Base-by-base conservation (phyloP, 2,113 vertebrate species). In the Synodontis membranacea region DNA sequence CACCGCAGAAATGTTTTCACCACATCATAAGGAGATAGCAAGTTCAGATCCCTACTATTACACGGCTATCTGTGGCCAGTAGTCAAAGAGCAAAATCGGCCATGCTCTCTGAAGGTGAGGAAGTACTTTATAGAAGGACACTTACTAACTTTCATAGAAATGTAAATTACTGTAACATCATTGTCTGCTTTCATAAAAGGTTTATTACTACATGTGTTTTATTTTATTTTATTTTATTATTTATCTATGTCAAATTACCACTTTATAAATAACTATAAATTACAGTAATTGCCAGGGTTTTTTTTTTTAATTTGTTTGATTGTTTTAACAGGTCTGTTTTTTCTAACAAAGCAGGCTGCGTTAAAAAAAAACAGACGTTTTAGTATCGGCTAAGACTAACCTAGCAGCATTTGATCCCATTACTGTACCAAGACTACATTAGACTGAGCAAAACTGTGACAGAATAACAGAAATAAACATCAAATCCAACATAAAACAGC, bases 381-480 rank as follows among this genome's bases (percentile, higher is more conserved):
- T 17, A 82, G 50, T 31, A 21, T 85, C 90, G 88, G 34, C 66
- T 70, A 82, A 88, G 60, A 80, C 85, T 87, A 90, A 89, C 87
- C 84, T 85, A 88, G 21, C 14, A 86, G 82, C 72, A 89, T 89
- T 86, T 89, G 88, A 89, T 86, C 75, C 79, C 74, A 76, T 80
- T 83, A n/a, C 88, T 75, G 76, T 89, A 82, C 14, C 10, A 82
- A 85, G 87, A 82, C 88, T 82, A 82, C 78, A 84, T 89, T 87
- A 87, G 46, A 84, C 76, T 66, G 37, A 72, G 78, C 74, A 89
- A 89, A 87, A 56, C 62, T 86, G 82, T 87, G 85, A 87, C 85
- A 84, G 58, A 89, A 80, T 52, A 76, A 62, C 42, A 82, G 82
- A 89, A 84, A 82, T 54, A 84, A 82, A 48, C 37, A 74, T 80